phyloP scores from a whole-genome alignment of 1,140 invertebrate species.

The Penaeus vannamei region DNA sequence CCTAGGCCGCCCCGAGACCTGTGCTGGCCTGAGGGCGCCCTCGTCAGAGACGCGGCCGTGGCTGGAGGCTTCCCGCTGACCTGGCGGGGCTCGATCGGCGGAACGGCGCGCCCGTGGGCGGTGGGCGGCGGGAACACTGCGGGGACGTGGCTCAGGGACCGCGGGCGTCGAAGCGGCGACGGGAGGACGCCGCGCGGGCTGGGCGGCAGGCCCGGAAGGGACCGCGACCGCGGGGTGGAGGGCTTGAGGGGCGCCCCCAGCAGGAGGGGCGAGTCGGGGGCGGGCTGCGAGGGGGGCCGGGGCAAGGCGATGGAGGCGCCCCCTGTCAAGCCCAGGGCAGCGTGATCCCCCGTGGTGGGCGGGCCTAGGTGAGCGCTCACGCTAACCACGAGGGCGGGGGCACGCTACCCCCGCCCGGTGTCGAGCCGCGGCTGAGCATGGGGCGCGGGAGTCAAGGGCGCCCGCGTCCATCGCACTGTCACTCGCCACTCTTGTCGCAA shows the following conservation, averaged over 20 bases:
- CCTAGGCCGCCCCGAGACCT: background rate
- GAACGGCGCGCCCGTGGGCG: background rate
- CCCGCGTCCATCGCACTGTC: too few species aligned
- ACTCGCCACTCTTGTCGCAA: too few species aligned
- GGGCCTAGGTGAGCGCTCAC: constrained; percentile 16
- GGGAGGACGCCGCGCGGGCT: background rate
- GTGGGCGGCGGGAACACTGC: constrained; percentile 39
- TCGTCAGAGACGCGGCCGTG: constrained; percentile 4
- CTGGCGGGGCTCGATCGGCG: background rate
- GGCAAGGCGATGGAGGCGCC: constrained; percentile 28
- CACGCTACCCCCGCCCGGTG: constrained; percentile 41
- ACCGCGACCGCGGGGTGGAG: constrained; percentile 46
- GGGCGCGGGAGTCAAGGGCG: background rate
- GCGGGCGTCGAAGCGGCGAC: constrained; percentile 31
- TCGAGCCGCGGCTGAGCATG: constrained; percentile 13
- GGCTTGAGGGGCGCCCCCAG: constrained; percentile 42
- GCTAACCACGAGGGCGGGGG: constrained; percentile 35
- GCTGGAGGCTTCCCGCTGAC: background rate
- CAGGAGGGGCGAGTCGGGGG: constrained; percentile 42
- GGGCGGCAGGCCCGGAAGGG: constrained; percentile 55
- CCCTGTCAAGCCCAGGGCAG: constrained; percentile 43
- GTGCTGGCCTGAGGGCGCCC: constrained; percentile 2
- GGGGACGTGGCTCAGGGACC: constrained; percentile 13
- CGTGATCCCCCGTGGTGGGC: constrained; percentile 44
- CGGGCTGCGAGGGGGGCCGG: constrained; percentile 23